phyloP scores from a whole-genome alignment of 2,797 vertebrate genomes.

The Chelon labrosus region DNA sequence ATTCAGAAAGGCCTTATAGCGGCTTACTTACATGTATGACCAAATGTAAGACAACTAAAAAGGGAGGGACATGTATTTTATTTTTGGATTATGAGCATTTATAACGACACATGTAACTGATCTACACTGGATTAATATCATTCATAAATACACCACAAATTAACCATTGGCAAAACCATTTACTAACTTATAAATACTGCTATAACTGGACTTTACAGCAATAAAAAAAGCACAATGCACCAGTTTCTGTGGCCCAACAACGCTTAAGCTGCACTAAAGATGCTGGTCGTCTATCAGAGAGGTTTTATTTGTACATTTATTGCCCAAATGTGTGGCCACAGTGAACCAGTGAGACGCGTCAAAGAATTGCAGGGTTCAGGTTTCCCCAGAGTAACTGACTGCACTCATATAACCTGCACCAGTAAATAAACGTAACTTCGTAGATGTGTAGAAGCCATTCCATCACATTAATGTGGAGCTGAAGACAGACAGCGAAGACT shows the following conservation, averaged over 20 bases:
- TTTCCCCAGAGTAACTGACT: conserved; percentile 17
- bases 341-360: background rate
- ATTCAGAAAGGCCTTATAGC: no score
- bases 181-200: background rate
- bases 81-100: no score
- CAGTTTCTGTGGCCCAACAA: no score
- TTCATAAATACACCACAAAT: background rate
- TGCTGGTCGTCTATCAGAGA: no score
- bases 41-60: no score
- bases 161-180: background rate
- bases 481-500: background rate
- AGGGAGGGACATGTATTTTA: no score
- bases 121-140: background rate
- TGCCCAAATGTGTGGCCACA: background rate
- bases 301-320: conserved; percentile 1
- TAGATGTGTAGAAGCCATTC: conserved; percentile 1
- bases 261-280: background rate
- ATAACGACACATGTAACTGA: background rate
- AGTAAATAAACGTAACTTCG: conserved; percentile 14
- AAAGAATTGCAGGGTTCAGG: conserved; percentile 5
- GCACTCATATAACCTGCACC: conserved; percentile 2
- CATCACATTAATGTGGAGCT: conserved; percentile 2
- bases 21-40: no score
- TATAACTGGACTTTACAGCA: background rate
- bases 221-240: background rate